Evolutionary conservation across 2,888 invertebrate species (phyloP), one percentile per base, ranked within the genome.

Genomic region (Elegia similella): DNA sequence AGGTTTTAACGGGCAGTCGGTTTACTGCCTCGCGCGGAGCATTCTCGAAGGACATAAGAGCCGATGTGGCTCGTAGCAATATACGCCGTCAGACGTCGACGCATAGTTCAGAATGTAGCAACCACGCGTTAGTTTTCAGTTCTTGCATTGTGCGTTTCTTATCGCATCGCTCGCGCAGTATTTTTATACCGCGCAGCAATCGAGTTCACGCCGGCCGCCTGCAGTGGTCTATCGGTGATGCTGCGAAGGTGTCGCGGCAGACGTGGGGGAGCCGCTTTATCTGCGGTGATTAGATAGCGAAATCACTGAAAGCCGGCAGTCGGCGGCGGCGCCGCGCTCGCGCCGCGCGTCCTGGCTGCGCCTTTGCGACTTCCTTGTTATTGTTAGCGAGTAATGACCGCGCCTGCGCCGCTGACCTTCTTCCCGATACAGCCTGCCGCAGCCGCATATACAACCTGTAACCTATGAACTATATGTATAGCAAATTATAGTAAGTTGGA

Each of bases 221-320:
- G 55, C 48, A 56, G 62, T 52, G 56, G 55, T 59, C 42, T 56
- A 52, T 53, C 52, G 50, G 47, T 43, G 52, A 56, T 57, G 42
- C 59, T 55, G 56, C 52, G 58, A 60, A 50, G 59, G 62, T 56
- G 68, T 61, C 55, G 56, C 55, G 48, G 60, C 72, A 73, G 76
- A 71, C 74, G 63, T 59, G 67, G 69, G 67, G 75, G 71, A 68
- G 66, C 64, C 67, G 68, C 72, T 75, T 80, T 86, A 86, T 86
- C 86, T 70, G 73, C 75, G 61, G 70, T 82, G 86, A 86, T 86
- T 86, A 86, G 86, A 87, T 87, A 86, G 82, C 38, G 69, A 75
- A 77, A 75, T 75, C 74, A 80, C 72, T 72, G 65, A 68, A 68
- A 74, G 63, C 70, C 64, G 60, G 63, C 67, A 66, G 59, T 68